phyloP scores from a whole-genome alignment of 2,888 invertebrate genomes.

The Hofmannophila pseudospretella region DNA sequence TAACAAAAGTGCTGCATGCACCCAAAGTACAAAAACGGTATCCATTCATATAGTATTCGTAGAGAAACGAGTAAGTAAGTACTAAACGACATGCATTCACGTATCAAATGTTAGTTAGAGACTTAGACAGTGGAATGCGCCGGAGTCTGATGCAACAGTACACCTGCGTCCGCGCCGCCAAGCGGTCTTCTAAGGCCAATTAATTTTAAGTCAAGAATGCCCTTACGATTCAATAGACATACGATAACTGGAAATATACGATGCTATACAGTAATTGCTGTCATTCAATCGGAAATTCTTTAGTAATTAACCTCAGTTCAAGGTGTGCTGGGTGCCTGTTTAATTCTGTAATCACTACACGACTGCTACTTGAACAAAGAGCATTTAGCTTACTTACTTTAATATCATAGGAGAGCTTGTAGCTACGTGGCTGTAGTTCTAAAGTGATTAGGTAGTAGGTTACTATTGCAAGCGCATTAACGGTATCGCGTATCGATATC shows the following conservation, averaged over 20 bases:
- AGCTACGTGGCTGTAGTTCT: background rate
- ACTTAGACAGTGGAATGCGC: constrained; percentile 36
- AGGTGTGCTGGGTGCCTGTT: constrained; percentile 4
- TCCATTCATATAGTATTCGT: no score
- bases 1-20: no score
- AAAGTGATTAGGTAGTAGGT: constrained; percentile 18
- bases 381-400: constrained; percentile 10
- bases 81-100: no score
- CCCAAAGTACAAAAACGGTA: no score
- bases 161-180: constrained; percentile 51
- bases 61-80: no score
- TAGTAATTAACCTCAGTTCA: constrained; percentile 7
- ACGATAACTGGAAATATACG: constrained; percentile 8
- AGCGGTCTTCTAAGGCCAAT: constrained; percentile 58
- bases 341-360: constrained; percentile 7
- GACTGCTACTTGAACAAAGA: constrained; percentile 8
- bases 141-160: constrained; percentile 44
- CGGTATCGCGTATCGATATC: constrained; percentile 37
- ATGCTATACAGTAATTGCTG: background rate
- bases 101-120: constrained; percentile 13
- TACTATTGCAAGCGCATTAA: constrained; percentile 31
- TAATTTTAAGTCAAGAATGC: constrained; percentile 53
- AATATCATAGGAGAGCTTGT: constrained; percentile 6
- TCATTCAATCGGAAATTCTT: constrained; percentile 1
- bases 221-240: constrained; percentile 31